These are phyloP conservation scores for Anoura caudifer DNA, from an alignment of 2,113 vertebrate genomes.

Conservation along the genomic window DNA sequence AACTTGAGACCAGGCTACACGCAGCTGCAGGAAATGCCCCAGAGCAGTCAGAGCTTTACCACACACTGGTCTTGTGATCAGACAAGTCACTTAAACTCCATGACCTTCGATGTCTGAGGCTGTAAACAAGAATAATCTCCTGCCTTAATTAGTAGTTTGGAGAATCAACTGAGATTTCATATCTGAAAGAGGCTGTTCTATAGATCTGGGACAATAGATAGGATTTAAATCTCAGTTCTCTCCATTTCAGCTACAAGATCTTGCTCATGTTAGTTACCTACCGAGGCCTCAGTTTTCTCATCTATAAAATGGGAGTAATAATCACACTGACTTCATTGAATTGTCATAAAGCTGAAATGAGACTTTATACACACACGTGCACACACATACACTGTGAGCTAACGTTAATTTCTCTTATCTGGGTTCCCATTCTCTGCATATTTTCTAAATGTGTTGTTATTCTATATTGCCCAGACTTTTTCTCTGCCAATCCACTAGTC, in stretches of 20 bases:
- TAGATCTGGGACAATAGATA: background rate
- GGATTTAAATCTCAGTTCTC: background rate
- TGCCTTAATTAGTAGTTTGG: slow-evolving; percentile 4
- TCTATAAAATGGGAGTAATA: background rate
- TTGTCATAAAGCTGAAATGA: background rate
- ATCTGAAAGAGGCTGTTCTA: background rate
- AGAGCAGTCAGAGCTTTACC: background rate
- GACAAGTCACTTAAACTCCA: slow-evolving; percentile 4
- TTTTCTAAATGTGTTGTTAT: background rate
- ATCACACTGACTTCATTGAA: background rate
- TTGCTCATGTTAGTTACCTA: background rate
- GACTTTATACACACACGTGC: background rate
- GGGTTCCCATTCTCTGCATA: background rate
- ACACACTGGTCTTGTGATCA: background rate
- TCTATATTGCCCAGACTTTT: background rate
- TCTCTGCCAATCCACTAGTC: background rate
- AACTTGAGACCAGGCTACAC: background rate
- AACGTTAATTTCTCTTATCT: background rate
- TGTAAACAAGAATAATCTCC: background rate
- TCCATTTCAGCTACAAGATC: background rate
- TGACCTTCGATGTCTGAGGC: slow-evolving; percentile 16
- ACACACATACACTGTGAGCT: background rate
- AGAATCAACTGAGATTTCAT: slow-evolving; percentile 17
- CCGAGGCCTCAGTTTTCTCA: background rate
- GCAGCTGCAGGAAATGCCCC: background rate